These are phyloP conservation scores for Silvanus unidentatus DNA, from an alignment of 2,888 invertebrate species.

Conservation along the genomic window DNA sequence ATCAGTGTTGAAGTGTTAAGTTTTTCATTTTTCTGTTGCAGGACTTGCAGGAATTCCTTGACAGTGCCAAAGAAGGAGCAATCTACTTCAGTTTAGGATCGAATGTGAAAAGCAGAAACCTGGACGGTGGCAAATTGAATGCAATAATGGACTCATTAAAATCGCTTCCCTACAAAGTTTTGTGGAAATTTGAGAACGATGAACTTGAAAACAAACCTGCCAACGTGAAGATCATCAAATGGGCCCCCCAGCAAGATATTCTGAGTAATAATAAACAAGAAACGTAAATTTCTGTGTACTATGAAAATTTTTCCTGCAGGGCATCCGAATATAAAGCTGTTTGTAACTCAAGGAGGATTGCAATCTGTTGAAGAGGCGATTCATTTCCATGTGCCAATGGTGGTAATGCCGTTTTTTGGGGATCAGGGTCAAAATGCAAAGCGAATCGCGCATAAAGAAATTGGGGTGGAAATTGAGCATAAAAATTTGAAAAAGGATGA, in stretches of 20 bases:
- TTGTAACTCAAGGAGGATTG: slow-evolving; percentile 12
- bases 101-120: slow-evolving; percentile 14
- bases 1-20: slow-evolving; percentile 9
- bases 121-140: slow-evolving; percentile 5
- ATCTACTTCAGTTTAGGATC: slow-evolving; percentile 20
- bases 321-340: slow-evolving; percentile 12
- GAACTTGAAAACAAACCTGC: slow-evolving; percentile 7
- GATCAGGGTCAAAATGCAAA: slow-evolving; percentile 25
- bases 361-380: slow-evolving; percentile 14
- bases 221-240: slow-evolving; percentile 16
- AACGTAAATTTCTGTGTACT: too few relatives aligned
- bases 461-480: slow-evolving; percentile 21
- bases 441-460: slow-evolving; percentile 17
- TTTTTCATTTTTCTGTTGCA: slow-evolving; percentile 13
- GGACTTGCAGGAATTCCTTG: slow-evolving; percentile 12
- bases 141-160: slow-evolving; percentile 12
- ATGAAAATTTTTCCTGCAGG: slow-evolving; percentile 10
- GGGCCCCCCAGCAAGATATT: slow-evolving; percentile 16
- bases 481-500: slow-evolving; percentile 23
- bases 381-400: slow-evolving; percentile 8
- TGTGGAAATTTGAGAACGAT: slow-evolving; percentile 19
- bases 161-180: slow-evolving; percentile 15
- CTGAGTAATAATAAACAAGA: too few relatives aligned
- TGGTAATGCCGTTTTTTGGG: slow-evolving; percentile 11
- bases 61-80: slow-evolving; percentile 12